Evolutionary conservation across 2,113 vertebrate genomes (phyloP), one percentile per base, ranked within the genome.

Genomic region (Pseudorectes ferrugineus): DNA sequence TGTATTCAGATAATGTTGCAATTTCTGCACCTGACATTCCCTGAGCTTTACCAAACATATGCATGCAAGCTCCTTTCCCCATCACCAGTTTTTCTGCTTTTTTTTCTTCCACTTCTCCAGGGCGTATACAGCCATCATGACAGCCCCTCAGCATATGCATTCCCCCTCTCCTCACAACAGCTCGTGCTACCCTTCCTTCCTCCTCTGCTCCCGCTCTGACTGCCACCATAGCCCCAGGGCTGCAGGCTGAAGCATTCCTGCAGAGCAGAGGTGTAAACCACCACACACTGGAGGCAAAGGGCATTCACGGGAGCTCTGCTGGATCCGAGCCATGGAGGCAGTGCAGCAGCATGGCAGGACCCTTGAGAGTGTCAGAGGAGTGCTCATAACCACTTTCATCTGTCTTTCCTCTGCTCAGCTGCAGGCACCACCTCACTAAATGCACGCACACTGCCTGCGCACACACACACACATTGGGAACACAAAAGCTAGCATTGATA

Each of bases 391-490:
- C 51, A 63, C 11, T 33, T 49, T 22, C 33, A 8, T 67, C 23
- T 1, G 0, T 35, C 23, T 48, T 85, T 38, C 43, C 38, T 49
- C 70, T 13, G 24, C 38, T 73, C 58, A 17, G 12, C 10, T 29
- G 26, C 40, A 45, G 49, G n/a, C 63, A 70, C 14, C 38, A 16
- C 22, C 20, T 72, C 49, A 3, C 36, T 33, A 22, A 22, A 33
- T 3, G 16, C 10, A 2, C 10, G 10, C 5, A 22, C 3, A 0
- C 19, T 61, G 35, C 29, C 33, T 63, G 22, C 80, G 8, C 17
- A n/a, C 33, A 9, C 22, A 10, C 15, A 10, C 55, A 0, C 31
- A 12, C 5, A 1, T 6, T 2, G 24, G 20, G 6, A 45, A 24
- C 10, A 59, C 31, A 61, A 86, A 88, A 75, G 10, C 9, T 6